phyloP scores from a whole-genome alignment of 1,140 invertebrate species.

The Augochlora pura region DNA sequence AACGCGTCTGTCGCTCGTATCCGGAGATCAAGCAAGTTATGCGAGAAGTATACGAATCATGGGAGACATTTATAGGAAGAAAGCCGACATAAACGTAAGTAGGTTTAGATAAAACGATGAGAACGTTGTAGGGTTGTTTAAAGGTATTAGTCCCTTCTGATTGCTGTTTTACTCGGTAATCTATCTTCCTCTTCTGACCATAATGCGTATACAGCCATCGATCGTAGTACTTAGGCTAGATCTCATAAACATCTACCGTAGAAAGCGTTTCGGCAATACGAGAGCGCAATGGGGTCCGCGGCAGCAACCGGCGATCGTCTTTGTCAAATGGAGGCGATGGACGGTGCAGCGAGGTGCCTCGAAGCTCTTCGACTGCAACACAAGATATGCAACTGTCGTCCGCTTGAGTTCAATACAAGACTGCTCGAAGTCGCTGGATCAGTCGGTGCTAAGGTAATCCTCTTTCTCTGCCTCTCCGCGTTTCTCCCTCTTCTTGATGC shows the following conservation, averaged over 20 bases:
- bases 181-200: too few relatives aligned
- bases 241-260: slow-evolving; percentile 68
- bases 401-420: slow-evolving; percentile 90
- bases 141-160: too few relatives aligned
- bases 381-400: slow-evolving; percentile 91
- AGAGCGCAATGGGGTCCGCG: slow-evolving; percentile 90
- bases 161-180: too few relatives aligned
- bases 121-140: too few relatives aligned
- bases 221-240: background rate
- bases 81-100: slow-evolving; percentile 87
- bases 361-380: slow-evolving; percentile 88
- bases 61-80: slow-evolving; percentile 91
- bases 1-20: slow-evolving; percentile 87
- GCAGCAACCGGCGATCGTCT: slow-evolving; percentile 88
- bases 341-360: slow-evolving; percentile 89
- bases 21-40: slow-evolving; percentile 90
- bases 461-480: background rate
- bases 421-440: slow-evolving; percentile 89
- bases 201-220: too few relatives aligned
- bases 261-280: slow-evolving; percentile 89
- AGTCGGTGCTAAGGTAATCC: slow-evolving; percentile 87
- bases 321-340: slow-evolving; percentile 93
- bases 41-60: slow-evolving; percentile 89
- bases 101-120: background rate
- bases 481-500: too few relatives aligned